phyloP scores from a whole-genome alignment of 2,797 vertebrate genomes.

The Coregonus sp. region DNA sequence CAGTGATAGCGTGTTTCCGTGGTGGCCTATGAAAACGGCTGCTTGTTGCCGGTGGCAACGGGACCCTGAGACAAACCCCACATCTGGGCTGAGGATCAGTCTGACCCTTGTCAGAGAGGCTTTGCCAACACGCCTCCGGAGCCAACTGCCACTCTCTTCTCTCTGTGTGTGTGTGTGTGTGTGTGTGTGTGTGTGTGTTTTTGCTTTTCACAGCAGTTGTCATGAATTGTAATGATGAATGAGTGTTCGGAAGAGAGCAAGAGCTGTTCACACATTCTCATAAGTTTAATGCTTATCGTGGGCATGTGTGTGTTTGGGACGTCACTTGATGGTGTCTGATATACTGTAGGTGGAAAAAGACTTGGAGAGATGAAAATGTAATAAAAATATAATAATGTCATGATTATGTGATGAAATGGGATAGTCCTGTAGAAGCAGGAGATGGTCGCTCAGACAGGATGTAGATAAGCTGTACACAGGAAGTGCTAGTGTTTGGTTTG shows the following conservation, averaged over 20 bases:
- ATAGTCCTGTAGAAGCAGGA: background rate
- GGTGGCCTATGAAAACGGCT: constrained; percentile 61
- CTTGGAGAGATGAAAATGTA: background rate
- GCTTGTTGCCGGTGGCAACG: constrained; percentile 34
- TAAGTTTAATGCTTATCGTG: constrained; percentile 11
- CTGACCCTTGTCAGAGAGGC: background rate
- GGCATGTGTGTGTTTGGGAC: background rate
- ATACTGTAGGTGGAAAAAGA: background rate
- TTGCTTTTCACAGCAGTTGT: background rate
- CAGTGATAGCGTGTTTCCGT: constrained; percentile 55
- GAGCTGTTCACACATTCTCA: background rate
- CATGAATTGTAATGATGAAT: background rate
- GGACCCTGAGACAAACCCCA: constrained; percentile 14
- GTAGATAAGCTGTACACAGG: constrained; percentile 13
- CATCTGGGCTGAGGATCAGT: constrained; percentile 52
- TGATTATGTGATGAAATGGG: background rate
- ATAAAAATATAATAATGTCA: too few relatives aligned
- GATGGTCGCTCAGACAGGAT: constrained; percentile 4
- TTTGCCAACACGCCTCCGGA: background rate
- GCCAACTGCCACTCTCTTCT: background rate
- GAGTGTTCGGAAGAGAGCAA: background rate
- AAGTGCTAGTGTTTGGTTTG: constrained; percentile 36
- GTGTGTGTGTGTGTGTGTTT: background rate
- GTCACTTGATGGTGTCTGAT: background rate
- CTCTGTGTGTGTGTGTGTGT: background rate